These are phyloP conservation scores for Baccha elongata DNA, from an alignment of 2,888 invertebrate genomes.

Conservation along the genomic window DNA sequence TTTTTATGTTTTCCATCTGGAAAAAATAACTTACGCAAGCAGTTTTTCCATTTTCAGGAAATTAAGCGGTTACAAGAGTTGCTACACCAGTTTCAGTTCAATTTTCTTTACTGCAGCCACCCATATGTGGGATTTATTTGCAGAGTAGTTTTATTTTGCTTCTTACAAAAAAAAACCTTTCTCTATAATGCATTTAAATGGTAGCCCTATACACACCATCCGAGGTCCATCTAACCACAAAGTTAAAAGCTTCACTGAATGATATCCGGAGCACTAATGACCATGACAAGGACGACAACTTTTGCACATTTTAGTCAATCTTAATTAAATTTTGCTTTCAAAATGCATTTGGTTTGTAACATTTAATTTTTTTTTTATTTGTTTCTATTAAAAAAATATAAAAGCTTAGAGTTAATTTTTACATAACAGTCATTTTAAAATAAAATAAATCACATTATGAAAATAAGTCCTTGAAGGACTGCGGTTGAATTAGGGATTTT, in stretches of 20 bases:
- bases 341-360: neutral
- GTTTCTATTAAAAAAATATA: slow-evolving; percentile 1
- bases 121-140: slow-evolving; percentile 23
- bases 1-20: slow-evolving; percentile 40
- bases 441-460: slow-evolving; percentile 6
- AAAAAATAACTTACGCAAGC: slow-evolving; percentile 59
- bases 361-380: slow-evolving; percentile 4
- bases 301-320: slow-evolving; percentile 18
- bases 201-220: neutral
- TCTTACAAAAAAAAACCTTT: neutral
- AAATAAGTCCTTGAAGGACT: no score
- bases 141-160: neutral
- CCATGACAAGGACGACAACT: slow-evolving; percentile 5
- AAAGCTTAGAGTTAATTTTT: slow-evolving; percentile 39
- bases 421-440: neutral
- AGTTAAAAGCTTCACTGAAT: slow-evolving; percentile 47
- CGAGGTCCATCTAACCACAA: slow-evolving; percentile 50
- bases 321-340: slow-evolving; percentile 14
- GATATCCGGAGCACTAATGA: slow-evolving; percentile 26
- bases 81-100: slow-evolving; percentile 15
- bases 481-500: no score
- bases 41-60: slow-evolving; percentile 72
- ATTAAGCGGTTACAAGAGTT: slow-evolving; percentile 67
- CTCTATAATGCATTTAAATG: slow-evolving; percentile 56
- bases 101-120: neutral